Evolutionary conservation across 2,888 invertebrate genomes (phyloP), one percentile per base, ranked within the genome.

Genomic region (Cremastobaeus sp.): DNA sequence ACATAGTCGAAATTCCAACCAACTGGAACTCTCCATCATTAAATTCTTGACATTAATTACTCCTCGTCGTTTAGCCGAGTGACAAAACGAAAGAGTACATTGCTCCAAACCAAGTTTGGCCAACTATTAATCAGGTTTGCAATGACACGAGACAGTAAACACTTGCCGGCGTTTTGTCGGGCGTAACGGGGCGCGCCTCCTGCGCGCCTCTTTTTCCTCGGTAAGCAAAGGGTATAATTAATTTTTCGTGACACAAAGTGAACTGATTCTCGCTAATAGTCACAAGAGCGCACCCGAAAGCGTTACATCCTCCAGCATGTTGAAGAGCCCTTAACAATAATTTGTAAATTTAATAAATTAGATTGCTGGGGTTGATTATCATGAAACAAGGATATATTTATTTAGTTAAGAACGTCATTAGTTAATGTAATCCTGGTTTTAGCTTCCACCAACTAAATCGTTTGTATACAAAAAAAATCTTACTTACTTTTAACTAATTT

Each of bases 121-220:
- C 77, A 75, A 76, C 75, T 79, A 82, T 81, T 81, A 81, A 83
- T 83, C 77, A 80, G 74, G 64, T 77, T 77, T 71, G 65, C 54
- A 71, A 75, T 57, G 66, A 69, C 66, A 55, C 59, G 64, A 62
- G 77, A 79, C 70, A 75, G 76, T 78, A 79, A 78, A 79, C 77
- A 79, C 75, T 77, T 76, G 77, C 70, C 54, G 64, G 66, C 41
- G 48, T 76, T 76, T 62, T 52, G 68, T 76, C 71, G 43, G 17
- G 5, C 55, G 45, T 17, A 32, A 41, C 28, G 41, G n/a, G 50
- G 30, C n/a, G 37, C 17, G 37, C 32, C 68, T 43, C 55, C 57
- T 32, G 35, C 45, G 41, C 48, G 11, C 2, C 25, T 39, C 50
- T 39, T 52, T 45, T 68, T 62, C 37, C 48, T 32, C 34, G 17